Evolutionary conservation across 1,140 invertebrate species (phyloP).

Genomic region (Lepeophtheirus salmonis): DNA sequence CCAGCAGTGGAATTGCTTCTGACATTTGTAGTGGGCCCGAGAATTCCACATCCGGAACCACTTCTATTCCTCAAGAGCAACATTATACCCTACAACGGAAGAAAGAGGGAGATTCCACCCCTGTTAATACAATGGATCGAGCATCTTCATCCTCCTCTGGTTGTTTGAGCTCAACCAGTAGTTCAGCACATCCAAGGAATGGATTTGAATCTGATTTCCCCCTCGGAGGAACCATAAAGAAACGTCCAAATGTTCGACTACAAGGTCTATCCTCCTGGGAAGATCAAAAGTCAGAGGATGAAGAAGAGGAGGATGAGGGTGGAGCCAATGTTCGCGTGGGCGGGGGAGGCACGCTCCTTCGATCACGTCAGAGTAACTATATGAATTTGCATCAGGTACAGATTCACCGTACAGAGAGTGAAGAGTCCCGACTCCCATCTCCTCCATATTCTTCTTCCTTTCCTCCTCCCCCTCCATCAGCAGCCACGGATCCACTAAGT

Average conservation of each 20-base stretch:
- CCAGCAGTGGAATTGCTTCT: conserved; percentile 13
- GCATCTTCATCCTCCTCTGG: conserved; percentile 22
- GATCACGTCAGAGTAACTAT: not conserved
- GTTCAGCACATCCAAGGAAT: conserved; percentile 33
- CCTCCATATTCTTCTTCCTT: too few relatives aligned
- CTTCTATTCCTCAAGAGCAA: too few relatives aligned
- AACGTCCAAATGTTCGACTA: conserved; percentile 38
- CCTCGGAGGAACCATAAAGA: conserved; percentile 51
- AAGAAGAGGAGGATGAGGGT: not conserved
- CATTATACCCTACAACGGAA: not conserved
- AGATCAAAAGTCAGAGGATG: not conserved
- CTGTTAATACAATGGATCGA: not conserved
- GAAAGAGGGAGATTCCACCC: not conserved
- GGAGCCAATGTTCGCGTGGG: conserved; percentile 8
- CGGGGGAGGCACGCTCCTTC: conserved; percentile 10
- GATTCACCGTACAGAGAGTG: not conserved
- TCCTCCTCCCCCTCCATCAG: too few relatives aligned
- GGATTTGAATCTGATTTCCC: conserved; percentile 52
- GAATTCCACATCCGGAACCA: not conserved
- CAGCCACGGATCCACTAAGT: not conserved
- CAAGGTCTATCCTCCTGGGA: too few relatives aligned
- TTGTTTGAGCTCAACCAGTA: conserved; percentile 24
- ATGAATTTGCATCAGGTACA: not conserved
- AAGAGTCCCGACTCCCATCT: too few relatives aligned
- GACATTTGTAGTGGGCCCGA: not conserved